Conservation (phyloP, 2,113 vertebrate species). For the Gymnarchus niloticus region DNA sequence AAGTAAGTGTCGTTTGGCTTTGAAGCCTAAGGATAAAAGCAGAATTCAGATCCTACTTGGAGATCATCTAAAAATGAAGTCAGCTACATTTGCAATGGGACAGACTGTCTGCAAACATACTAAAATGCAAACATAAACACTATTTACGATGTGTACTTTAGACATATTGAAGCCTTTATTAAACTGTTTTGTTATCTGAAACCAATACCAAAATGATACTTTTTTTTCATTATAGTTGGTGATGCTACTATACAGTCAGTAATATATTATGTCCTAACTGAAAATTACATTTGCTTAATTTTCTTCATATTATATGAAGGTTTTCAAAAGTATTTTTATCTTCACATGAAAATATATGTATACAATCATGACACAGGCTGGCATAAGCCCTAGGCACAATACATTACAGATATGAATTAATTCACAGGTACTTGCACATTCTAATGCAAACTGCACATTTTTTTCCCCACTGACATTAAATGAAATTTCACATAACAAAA, state of each 20-base stretch:
- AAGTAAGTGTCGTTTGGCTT: constrained; percentile 53
- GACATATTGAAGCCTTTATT: not conserved
- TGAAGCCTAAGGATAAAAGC: constrained; percentile 57
- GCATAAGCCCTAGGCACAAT: not conserved
- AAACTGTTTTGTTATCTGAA: not conserved
- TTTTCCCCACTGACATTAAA: not conserved
- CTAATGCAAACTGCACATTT: no score
- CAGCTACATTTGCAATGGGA: constrained; percentile 48
- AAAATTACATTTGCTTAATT: not conserved
- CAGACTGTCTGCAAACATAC: constrained; percentile 47
- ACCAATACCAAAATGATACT: not conserved
- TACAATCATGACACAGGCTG: not conserved
- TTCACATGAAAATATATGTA: not conserved
- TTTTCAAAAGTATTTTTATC: not conserved
- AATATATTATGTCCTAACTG: not conserved
- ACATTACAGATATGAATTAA: not conserved
- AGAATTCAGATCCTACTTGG: constrained; percentile 57
- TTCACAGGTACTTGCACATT: not conserved
- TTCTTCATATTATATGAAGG: not conserved
- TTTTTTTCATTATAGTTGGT: not conserved
- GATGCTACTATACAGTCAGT: not conserved
- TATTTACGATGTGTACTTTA: constrained; percentile 46
- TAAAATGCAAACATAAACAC: constrained; percentile 25
- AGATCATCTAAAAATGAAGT: constrained; percentile 52
- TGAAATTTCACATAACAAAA: not conserved